Conservation (phyloP, 2,888 invertebrate genomes). For the Eupithecia tripunctaria region DNA sequence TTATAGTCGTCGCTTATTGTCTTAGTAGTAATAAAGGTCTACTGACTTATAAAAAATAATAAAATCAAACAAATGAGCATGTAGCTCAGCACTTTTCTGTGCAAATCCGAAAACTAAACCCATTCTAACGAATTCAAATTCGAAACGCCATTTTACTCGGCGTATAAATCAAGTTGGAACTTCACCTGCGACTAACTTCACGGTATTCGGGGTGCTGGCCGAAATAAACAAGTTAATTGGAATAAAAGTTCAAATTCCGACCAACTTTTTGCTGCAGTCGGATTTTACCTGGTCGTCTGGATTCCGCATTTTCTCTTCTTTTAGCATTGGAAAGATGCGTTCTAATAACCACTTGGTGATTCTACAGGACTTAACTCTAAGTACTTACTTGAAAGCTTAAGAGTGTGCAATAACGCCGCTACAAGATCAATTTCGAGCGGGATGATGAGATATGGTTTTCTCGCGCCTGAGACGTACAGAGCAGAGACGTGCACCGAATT, state of each 20-base stretch:
- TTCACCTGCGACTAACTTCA: constrained; percentile 33
- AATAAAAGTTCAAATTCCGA: constrained; percentile 24
- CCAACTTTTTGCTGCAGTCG: constrained; percentile 28
- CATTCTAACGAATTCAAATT: constrained; percentile 46
- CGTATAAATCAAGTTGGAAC: constrained; percentile 42
- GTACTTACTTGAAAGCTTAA: not conserved
- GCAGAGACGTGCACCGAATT: too few relatives aligned
- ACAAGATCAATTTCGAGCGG: too few relatives aligned
- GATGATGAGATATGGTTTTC: too few relatives aligned
- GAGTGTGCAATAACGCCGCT: too few relatives aligned
- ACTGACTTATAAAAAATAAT: too few relatives aligned
- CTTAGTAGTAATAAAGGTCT: too few relatives aligned
- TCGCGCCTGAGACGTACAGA: too few relatives aligned
- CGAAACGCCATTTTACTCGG: constrained; percentile 41
- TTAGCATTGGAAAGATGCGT: not conserved
- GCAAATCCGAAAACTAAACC: not conserved
- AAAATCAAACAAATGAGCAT: too few relatives aligned
- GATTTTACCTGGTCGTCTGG: constrained; percentile 14
- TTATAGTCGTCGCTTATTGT: too few relatives aligned
- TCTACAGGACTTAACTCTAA: not conserved
- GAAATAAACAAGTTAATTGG: constrained; percentile 34
- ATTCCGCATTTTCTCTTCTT: not conserved
- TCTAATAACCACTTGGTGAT: not conserved
- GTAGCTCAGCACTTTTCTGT: not conserved
- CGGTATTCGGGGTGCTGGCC: constrained; percentile 16